Percentiles rank a stretch among this genome's conserved stretches.
Conservation (phyloP, 2,113 vertebrate species). For the Gavialis gangeticus region DNA sequence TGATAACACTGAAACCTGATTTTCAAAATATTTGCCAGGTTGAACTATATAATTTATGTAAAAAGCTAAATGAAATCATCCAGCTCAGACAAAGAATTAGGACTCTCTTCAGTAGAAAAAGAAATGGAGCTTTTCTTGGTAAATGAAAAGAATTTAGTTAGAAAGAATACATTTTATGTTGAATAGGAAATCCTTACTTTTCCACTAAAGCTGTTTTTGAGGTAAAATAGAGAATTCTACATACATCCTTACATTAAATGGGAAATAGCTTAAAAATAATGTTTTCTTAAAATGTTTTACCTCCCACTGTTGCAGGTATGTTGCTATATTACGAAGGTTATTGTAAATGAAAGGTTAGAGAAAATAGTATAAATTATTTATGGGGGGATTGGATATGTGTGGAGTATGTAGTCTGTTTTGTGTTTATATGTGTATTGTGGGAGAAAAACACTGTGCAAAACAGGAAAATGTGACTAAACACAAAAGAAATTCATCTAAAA, state of each 20-base stretch:
- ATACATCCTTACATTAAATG: background rate
- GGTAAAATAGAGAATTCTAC: background rate
- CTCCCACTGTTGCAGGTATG: no score
- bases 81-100: background rate
- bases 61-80: background rate
- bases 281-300: background rate
- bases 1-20: background rate
- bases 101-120: background rate
- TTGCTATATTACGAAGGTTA: background rate
- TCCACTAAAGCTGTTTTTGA: background rate
- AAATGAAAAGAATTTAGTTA: background rate
- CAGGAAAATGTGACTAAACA: background rate
- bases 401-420: rapidly evolving
- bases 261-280: background rate
- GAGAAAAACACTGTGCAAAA: background rate
- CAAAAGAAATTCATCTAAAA: background rate
- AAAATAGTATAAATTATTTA: background rate
- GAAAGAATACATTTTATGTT: background rate
- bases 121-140: background rate
- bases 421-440: background rate
- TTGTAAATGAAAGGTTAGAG: background rate
- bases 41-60: background rate
- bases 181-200: background rate
- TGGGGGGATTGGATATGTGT: background rate
- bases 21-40: background rate